Percentiles rank a stretch among this genome's conserved stretches.
These are phyloP conservation scores for Hippoglossus hippoglossus DNA, from an alignment of 2,797 vertebrate genomes.

Conservation along the genomic window DNA sequence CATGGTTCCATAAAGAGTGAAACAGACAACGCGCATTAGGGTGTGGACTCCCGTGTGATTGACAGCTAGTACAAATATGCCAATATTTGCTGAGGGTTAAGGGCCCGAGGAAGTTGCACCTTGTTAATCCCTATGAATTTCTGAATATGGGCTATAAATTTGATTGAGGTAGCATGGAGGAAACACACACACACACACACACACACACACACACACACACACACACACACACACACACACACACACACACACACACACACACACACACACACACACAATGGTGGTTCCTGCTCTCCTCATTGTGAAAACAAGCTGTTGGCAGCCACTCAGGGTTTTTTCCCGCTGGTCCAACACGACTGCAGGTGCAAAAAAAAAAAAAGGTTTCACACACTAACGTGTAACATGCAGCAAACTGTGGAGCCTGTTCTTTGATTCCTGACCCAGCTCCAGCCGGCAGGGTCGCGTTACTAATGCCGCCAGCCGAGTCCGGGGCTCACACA, in stretches of 20 bases:
- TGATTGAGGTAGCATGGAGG: no score
- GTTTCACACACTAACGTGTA: background rate
- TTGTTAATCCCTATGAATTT: no score
- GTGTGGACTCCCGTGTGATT: no score
- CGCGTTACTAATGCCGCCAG: constrained; percentile 66
- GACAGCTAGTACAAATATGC: no score
- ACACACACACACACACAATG: background rate
- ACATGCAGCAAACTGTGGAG: constrained; percentile 43
- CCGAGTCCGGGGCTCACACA: constrained; percentile 55
- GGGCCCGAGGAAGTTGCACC: no score
- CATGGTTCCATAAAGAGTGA: no score
- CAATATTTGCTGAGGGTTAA: no score
- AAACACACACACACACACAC: constrained; percentile 14
- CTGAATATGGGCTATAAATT: no score
- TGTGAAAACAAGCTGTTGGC: constrained; percentile 65
- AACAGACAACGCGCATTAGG: no score
- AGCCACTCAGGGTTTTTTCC: constrained; percentile 23
- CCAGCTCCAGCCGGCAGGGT: constrained; percentile 34
- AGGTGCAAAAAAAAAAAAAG: constrained; percentile 50
- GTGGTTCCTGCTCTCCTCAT: constrained; percentile 21
- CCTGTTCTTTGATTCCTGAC: constrained; percentile 50
- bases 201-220: background rate
- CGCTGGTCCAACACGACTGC: constrained; percentile 24
- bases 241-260: constrained; percentile 4
- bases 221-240: constrained; percentile 9